A percentile compares a stretch with the other conserved stretches of the same genome.
Conservation (phyloP, 2,888 invertebrate genomes). For the Plagiodera versicolora region DNA sequence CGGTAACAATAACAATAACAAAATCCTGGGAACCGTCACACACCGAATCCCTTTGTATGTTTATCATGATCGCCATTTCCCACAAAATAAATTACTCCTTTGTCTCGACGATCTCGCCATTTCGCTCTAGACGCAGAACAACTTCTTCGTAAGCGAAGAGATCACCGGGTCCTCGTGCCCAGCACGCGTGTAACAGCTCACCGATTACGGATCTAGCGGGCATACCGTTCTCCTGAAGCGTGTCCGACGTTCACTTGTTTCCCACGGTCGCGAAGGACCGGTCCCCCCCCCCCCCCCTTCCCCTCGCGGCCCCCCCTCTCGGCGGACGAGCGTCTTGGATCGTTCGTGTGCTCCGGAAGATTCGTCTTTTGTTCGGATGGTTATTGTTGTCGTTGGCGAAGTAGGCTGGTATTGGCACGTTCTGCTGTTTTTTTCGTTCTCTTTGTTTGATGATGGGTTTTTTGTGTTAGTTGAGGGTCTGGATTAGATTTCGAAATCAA, state of each 20-base stretch:
- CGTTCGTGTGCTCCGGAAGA: constrained; percentile 14
- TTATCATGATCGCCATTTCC: not conserved
- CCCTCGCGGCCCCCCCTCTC: constrained; percentile 19
- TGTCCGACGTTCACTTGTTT: constrained; percentile 51
- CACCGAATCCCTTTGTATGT: not conserved
- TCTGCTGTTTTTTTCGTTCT: too few species aligned
- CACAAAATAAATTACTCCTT: constrained; percentile 11
- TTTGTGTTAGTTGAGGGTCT: too few species aligned
- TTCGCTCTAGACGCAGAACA: constrained; percentile 7
- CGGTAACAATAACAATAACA: too few species aligned
- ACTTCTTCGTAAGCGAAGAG: constrained; percentile 14
- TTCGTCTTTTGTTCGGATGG: not conserved
- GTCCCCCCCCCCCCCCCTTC: constrained; percentile 23
- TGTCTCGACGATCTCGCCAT: constrained; percentile 15
- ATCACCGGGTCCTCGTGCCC: constrained; percentile 43
- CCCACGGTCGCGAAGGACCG: constrained; percentile 39
- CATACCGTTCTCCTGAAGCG: constrained; percentile 48
- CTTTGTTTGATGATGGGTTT: too few species aligned
- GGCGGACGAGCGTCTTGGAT: constrained; percentile 21
- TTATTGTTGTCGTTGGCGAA: too few species aligned
- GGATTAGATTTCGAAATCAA: too few species aligned
- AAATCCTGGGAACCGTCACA: not conserved
- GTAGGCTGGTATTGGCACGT: too few species aligned
- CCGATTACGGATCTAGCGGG: constrained; percentile 40
- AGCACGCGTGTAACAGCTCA: constrained; percentile 48